These are phyloP conservation scores for Eidolon dupreanum DNA, from an alignment of 2,797 vertebrate species.

Conservation along the genomic window DNA sequence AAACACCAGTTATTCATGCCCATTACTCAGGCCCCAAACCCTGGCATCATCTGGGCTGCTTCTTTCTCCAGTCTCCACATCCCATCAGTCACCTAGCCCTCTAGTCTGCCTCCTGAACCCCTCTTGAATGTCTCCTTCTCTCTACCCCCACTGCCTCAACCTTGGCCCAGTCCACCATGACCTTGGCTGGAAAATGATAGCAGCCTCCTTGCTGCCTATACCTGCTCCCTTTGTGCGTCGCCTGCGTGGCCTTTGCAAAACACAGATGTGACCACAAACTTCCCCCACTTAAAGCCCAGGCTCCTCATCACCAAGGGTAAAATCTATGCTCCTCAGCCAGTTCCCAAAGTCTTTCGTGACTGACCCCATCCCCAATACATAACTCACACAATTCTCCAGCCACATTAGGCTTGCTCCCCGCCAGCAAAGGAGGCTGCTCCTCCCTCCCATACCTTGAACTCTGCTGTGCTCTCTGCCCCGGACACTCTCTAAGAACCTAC, in stretches of 20 bases:
- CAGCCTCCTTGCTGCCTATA: not conserved
- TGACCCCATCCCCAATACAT: not conserved
- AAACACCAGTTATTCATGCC: not conserved
- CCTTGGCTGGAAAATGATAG: not conserved
- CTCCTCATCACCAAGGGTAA: not conserved
- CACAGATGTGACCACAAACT: not conserved
- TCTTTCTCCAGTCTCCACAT: not conserved
- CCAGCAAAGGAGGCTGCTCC: not conserved
- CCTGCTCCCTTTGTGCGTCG: not conserved
- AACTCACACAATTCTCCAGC: not conserved
- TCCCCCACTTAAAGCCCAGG: not conserved
- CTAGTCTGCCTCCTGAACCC: not conserved
- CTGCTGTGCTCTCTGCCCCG: not conserved
- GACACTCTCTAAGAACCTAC: not conserved
- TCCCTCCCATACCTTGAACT: not conserved
- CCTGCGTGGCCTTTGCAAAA: not conserved
- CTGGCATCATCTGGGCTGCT: not conserved
- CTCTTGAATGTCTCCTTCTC: not conserved
- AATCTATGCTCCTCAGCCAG: not conserved
- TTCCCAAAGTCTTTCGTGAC: not conserved
- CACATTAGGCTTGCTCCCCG: not conserved
- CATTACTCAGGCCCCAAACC: not conserved
- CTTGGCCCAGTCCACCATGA: not conserved
- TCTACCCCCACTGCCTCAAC: not conserved
- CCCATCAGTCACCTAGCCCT: not conserved